Percentiles rank a stretch among this genome's conserved stretches.
Conservation (phyloP, 2,113 vertebrate genomes). For the Corydoras sp. region DNA sequence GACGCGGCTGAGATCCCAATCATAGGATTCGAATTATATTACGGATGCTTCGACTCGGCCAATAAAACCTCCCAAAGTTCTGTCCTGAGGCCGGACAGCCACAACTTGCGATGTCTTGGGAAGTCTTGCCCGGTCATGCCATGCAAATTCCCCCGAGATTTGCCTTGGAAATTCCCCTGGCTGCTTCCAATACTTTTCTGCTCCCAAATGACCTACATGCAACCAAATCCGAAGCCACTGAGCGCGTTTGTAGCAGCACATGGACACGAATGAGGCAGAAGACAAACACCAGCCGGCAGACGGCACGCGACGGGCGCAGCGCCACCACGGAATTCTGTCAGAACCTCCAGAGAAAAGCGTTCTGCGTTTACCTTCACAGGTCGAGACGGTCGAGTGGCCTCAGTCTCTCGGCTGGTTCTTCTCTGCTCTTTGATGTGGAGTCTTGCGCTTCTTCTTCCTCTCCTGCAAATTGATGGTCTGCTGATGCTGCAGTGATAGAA, state of each 20-base stretch:
- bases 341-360: conserved; percentile 19
- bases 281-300: too few relatives aligned
- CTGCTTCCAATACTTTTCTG: neutral
- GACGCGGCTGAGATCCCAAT: neutral
- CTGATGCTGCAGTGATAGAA: conserved; percentile 75
- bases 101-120: neutral
- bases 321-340: neutral
- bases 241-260: too few relatives aligned
- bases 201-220: neutral
- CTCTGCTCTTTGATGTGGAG: conserved; percentile 38
- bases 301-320: too few relatives aligned
- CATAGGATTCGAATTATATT: too few relatives aligned
- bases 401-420: conserved; percentile 39
- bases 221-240: neutral
- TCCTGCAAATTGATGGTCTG: conserved; percentile 62
- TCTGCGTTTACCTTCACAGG: conserved; percentile 57
- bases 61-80: too few relatives aligned
- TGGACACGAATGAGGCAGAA: too few relatives aligned
- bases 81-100: neutral
- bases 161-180: conserved; percentile 29
- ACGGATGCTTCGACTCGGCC: too few relatives aligned
- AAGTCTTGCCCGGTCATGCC: neutral
- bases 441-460: conserved; percentile 50
- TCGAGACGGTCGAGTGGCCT: conserved; percentile 35
- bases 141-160: conserved; percentile 21